Evolutionary conservation across 2,113 vertebrate species (phyloP).

Genomic region (Etia nguti): DNA sequence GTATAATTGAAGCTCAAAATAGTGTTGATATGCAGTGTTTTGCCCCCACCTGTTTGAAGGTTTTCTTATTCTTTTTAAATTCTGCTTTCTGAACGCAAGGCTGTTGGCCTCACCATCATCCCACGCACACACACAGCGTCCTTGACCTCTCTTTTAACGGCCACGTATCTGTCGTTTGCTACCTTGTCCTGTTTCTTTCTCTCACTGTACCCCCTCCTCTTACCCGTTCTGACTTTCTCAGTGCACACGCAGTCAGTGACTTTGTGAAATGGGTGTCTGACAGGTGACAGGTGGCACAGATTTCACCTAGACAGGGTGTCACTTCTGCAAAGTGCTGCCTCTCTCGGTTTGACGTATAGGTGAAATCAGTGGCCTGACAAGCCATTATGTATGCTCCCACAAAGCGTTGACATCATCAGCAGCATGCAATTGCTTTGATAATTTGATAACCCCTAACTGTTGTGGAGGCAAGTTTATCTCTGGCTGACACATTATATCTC

Average conservation of each 20-base stretch:
- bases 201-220: background rate
- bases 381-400: slow-evolving; percentile 36
- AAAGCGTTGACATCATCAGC: slow-evolving; percentile 22
- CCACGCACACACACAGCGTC: background rate
- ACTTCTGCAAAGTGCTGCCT: background rate
- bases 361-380: slow-evolving; percentile 1
- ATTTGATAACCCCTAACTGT: slow-evolving; percentile 11
- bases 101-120: background rate
- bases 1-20: background rate
- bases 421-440: slow-evolving; percentile 16
- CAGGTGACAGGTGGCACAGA: slow-evolving; percentile 51
- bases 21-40: background rate
- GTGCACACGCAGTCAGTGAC: background rate
- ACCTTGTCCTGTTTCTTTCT: background rate
- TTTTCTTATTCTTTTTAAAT: background rate
- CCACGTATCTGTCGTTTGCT: background rate
- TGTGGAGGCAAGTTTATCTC: background rate
- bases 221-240: background rate
- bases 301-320: slow-evolving; percentile 25
- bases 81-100: background rate
- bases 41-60: background rate
- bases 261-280: background rate
- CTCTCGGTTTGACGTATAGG: slow-evolving; percentile 13
- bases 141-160: background rate
- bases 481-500: background rate